Evolutionary conservation across 2,888 invertebrate genomes (phyloP).

Genomic region (Julus scandinavius): DNA sequence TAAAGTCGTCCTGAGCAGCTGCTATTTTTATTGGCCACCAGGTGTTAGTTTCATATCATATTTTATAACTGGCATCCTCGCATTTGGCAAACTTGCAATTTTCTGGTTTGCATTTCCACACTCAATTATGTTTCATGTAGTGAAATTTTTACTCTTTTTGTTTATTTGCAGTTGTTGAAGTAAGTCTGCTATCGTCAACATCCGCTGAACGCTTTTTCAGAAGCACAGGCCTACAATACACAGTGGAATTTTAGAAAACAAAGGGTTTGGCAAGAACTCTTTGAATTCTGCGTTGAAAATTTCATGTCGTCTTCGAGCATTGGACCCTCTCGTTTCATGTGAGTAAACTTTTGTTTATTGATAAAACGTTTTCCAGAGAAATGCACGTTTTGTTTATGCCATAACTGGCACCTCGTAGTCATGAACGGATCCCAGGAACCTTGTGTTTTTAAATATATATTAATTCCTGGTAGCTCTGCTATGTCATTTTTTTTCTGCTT

Average conservation of each 20-base stretch:
- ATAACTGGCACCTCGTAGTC: not conserved
- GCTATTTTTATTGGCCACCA: conserved; percentile 27
- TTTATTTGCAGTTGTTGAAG: conserved; percentile 14
- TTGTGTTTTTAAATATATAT: not conserved
- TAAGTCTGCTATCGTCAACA: not conserved
- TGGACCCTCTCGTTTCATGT: conserved; percentile 19
- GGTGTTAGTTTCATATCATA: conserved; percentile 5
- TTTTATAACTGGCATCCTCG: not conserved
- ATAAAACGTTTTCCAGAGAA: too few species aligned
- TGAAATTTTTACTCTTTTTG: not conserved
- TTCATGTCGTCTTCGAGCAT: conserved; percentile 22
- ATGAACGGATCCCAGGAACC: not conserved
- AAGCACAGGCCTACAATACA: not conserved
- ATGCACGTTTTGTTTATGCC: not conserved
- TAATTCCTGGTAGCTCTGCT: not conserved
- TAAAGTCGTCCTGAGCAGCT: not conserved
- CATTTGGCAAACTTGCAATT: conserved; percentile 19
- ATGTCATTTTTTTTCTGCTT: not conserved
- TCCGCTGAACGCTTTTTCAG: not conserved
- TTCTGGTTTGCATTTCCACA: not conserved
- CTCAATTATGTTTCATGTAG: not conserved
- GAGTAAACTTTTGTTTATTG: not conserved
- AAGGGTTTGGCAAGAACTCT: conserved; percentile 28
- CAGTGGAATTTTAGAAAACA: not conserved
- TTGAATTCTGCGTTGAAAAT: not conserved